phyloP scores from a whole-genome alignment of 2,888 invertebrate species.

The Drosophila histrio region DNA sequence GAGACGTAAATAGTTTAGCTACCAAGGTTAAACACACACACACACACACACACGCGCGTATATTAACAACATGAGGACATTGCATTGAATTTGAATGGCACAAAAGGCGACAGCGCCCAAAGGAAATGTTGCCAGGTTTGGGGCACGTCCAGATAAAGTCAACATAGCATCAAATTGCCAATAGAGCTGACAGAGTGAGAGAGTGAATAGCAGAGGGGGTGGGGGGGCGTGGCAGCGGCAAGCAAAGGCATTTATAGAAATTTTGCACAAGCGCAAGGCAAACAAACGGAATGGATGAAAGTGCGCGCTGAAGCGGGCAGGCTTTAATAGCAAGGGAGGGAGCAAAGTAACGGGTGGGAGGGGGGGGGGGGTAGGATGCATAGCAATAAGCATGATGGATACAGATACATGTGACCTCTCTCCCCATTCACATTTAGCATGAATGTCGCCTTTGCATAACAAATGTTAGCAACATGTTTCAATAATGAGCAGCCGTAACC shows the following conservation, averaged over 20 bases:
- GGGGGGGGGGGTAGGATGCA: not conserved
- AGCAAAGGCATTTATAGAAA: conserved; percentile 66
- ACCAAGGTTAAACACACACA: conserved; percentile 35
- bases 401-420: conserved; percentile 38
- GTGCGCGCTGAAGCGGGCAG: not conserved
- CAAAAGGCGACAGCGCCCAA: conserved; percentile 44
- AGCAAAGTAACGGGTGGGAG: not conserved
- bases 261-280: conserved; percentile 49
- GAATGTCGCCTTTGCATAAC: conserved; percentile 75
- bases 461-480: conserved; percentile 77
- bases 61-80: conserved; percentile 32
- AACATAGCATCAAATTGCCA: conserved; percentile 68
- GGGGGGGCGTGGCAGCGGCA: not conserved
- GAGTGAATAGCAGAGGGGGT: not conserved
- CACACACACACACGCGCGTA: conserved; percentile 8
- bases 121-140: conserved; percentile 3
- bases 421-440: conserved; percentile 48
- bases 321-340: not conserved
- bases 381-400: conserved; percentile 66
- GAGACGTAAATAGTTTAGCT: conserved; percentile 66
- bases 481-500: conserved; percentile 59
- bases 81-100: conserved; percentile 72
- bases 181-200: conserved; percentile 20
- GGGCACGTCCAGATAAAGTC: conserved; percentile 59
- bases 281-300: conserved; percentile 41